These are phyloP conservation scores for Bombus sylvicola DNA, from an alignment of 1,140 invertebrate genomes.

Conservation along the genomic window DNA sequence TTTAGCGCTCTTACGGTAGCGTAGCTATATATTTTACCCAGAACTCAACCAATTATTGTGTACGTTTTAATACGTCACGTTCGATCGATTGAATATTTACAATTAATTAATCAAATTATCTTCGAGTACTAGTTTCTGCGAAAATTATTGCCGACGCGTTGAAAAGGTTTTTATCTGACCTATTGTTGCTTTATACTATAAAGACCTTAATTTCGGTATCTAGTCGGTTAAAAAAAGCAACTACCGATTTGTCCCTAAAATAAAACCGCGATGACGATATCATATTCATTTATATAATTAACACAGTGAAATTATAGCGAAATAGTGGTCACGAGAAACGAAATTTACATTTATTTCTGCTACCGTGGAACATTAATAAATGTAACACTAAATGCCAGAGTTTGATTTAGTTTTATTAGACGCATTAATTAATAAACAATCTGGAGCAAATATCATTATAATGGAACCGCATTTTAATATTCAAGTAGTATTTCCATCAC, in stretches of 20 bases:
- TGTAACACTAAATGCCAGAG: neutral
- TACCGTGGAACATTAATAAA: neutral
- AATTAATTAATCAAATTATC: too few species aligned
- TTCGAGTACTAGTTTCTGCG: neutral
- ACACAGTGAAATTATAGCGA: neutral
- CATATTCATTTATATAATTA: neutral
- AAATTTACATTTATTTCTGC: neutral
- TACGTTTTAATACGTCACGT: neutral
- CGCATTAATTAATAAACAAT: constrained; percentile 1
- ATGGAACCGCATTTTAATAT: neutral
- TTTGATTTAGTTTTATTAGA: neutral
- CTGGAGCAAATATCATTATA: neutral
- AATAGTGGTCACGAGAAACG: neutral
- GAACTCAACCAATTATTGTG: too few species aligned
- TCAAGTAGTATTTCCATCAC: neutral
- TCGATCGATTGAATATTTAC: neutral
- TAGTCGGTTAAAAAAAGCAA: neutral
- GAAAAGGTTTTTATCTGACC: neutral
- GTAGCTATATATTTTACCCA: too few species aligned
- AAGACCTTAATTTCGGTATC: neutral
- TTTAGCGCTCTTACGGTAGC: neutral
- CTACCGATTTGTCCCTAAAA: too few species aligned
- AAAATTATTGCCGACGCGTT: neutral
- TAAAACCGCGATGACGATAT: neutral
- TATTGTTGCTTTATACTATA: neutral